phyloP scores from a whole-genome alignment of 2,797 vertebrate species.

The Coluber constrictor region DNA sequence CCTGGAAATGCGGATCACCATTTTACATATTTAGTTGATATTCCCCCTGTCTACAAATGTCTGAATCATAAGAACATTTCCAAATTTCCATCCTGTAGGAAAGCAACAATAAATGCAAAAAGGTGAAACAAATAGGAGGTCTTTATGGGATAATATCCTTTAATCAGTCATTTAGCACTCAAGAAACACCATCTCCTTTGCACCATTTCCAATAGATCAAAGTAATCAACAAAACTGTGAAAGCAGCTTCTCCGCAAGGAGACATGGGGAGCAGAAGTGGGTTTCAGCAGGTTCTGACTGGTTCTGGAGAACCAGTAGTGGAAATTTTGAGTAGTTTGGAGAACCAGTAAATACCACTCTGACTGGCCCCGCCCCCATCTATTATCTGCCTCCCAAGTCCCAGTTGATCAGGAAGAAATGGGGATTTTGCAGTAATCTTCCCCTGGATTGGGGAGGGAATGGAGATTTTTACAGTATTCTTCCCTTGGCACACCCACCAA shows the following conservation, averaged over 20 bases:
- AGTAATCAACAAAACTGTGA: conserved; percentile 15
- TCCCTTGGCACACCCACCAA: too few relatives aligned
- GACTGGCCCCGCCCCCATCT: too few relatives aligned
- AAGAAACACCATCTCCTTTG: neutral
- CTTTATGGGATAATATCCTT: conserved; percentile 19
- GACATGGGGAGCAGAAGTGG: neutral
- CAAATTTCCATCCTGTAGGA: conserved; percentile 52
- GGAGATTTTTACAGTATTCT: too few relatives aligned
- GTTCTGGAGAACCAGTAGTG: too few relatives aligned
- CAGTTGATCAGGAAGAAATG: too few relatives aligned
- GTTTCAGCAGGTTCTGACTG: too few relatives aligned
- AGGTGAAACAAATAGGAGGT: conserved; percentile 42
- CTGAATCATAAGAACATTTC: conserved; percentile 45
- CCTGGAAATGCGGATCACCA: conserved; percentile 47
- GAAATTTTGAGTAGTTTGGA: too few relatives aligned
- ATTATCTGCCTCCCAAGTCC: too few relatives aligned
- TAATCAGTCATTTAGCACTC: conserved; percentile 31
- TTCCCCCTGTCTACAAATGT: conserved; percentile 48
- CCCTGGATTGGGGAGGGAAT: too few relatives aligned
- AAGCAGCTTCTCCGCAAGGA: conserved; percentile 34
- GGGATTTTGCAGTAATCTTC: too few relatives aligned
- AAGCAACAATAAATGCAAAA: conserved; percentile 55
- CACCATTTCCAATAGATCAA: conserved; percentile 21
- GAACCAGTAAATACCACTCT: too few relatives aligned
- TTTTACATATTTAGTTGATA: conserved; percentile 47